A percentile compares a stretch with the other conserved stretches of the same genome.
Conservation (phyloP, 2,888 invertebrate species). For the Petrolisthes manimaculis region DNA sequence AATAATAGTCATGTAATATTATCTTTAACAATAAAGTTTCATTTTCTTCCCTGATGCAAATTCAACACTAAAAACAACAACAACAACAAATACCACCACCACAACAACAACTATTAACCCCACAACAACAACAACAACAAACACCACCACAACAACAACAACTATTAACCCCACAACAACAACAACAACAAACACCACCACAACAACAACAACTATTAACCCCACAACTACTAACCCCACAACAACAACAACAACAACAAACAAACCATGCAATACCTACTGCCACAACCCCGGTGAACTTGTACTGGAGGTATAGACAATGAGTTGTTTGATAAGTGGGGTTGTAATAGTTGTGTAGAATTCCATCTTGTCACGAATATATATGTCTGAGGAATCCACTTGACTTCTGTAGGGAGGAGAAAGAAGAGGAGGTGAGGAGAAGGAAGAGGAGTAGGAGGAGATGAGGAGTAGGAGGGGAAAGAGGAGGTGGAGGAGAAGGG, state of each 20-base stretch:
- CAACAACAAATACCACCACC: not conserved
- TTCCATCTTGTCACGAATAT: slow-evolving; percentile 48
- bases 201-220: no score
- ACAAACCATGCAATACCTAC: not conserved
- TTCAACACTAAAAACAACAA: no score
- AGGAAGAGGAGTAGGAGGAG: no score
- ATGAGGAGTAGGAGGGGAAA: no score
- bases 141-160: no score
- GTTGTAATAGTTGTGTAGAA: slow-evolving; percentile 40
- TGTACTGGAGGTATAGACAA: slow-evolving; percentile 36
- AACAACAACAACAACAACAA: not conserved
- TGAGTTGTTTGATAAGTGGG: slow-evolving; percentile 37
- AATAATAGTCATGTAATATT: not conserved
- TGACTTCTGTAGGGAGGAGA: not conserved
- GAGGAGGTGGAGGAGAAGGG: no score
- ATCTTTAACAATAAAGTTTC: not conserved
- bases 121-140: no score
- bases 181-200: no score
- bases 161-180: no score
- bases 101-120: not conserved
- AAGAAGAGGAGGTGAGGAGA: not conserved
- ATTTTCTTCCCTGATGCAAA: not conserved
- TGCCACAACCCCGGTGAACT: slow-evolving; percentile 43
- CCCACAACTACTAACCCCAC: no score
- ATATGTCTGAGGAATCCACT: slow-evolving; percentile 28